Evolutionary conservation across 1,140 invertebrate genomes (phyloP), one percentile per base, ranked within the genome.

Genomic region (Drosophila seguyi): DNA sequence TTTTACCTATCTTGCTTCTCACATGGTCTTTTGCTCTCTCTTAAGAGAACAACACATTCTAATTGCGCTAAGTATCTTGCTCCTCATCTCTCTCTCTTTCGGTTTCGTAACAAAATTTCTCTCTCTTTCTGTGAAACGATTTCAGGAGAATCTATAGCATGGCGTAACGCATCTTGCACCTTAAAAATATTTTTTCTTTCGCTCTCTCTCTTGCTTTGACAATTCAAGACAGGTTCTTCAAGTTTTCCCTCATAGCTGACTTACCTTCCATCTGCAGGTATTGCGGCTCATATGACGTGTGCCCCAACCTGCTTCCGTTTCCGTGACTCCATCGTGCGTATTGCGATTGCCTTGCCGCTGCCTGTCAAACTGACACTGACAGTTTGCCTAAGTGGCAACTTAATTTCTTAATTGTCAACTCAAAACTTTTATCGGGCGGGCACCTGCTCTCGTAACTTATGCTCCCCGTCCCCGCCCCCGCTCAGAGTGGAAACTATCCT

Each of bases 321-420:
- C 50, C 45, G 34, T 73, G 29, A 52, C 55, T 62, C 22, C n/a
- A 45, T 36, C 52, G 73, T 72, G 73, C 72, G 59, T 68, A 65
- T 42, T 68, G 44, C 22, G 44, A 47, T 47, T 47, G 45, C 45
- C 45, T 45, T 47, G 79, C 75, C 83, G 79, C 81, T 90, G 87
- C 79, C 77, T 91, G 91, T 92, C 91, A 92, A 91, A 91, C 84
- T 86, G 87, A 92, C 84, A 91, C 69, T 91, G 83, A 88, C 83
- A 86, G 83, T n/a, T 75, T 79, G 81, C 81, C 85, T 92, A 92
- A 92, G 91, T 92, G 91, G 84, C 86, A 92, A 92, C 91, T 92
- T 92, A 92, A 92, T 92, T 92, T 92, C 91, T 92, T 92, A 92
- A 92, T 92, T 92, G 91, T 92, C 84, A 92, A 91, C 81, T 88